Evolutionary conservation across 2,888 invertebrate species (phyloP).

Genomic region (Dicycla oo): DNA sequence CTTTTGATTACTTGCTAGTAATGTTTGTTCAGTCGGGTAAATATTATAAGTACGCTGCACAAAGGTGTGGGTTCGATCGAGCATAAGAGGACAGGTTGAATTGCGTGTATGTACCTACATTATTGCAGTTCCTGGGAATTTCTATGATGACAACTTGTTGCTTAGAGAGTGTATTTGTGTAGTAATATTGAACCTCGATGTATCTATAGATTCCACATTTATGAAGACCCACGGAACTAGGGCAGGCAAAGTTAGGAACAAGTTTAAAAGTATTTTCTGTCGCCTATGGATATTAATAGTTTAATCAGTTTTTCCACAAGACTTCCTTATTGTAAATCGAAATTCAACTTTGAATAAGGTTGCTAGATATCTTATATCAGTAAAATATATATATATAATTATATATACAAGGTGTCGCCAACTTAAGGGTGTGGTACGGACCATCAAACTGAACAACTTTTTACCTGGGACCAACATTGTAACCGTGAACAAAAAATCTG

Average conservation of each 20-base stretch:
- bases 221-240: neutral
- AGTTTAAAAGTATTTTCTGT: neutral
- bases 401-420: too few relatives aligned
- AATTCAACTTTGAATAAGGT: neutral
- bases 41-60: slow-evolving; percentile 52
- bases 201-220: neutral
- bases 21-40: slow-evolving; percentile 52
- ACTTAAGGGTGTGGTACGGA: too few relatives aligned
- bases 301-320: neutral
- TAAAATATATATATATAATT: too few relatives aligned
- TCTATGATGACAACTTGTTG: slow-evolving; percentile 21
- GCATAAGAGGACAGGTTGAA: slow-evolving; percentile 40
- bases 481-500: too few relatives aligned
- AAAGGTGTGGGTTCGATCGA: slow-evolving; percentile 25
- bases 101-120: slow-evolving; percentile 9
- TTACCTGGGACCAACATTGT: too few relatives aligned
- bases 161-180: neutral
- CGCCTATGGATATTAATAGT: neutral
- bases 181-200: neutral
- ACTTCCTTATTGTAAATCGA: neutral
- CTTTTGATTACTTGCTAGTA: slow-evolving; percentile 54
- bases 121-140: slow-evolving; percentile 27
- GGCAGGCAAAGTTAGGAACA: neutral
- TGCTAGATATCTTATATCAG: neutral
- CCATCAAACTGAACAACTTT: too few relatives aligned